Base-by-base conservation (phyloP, 2,797 vertebrate species). In the Pelodytes ibericus region DNA sequence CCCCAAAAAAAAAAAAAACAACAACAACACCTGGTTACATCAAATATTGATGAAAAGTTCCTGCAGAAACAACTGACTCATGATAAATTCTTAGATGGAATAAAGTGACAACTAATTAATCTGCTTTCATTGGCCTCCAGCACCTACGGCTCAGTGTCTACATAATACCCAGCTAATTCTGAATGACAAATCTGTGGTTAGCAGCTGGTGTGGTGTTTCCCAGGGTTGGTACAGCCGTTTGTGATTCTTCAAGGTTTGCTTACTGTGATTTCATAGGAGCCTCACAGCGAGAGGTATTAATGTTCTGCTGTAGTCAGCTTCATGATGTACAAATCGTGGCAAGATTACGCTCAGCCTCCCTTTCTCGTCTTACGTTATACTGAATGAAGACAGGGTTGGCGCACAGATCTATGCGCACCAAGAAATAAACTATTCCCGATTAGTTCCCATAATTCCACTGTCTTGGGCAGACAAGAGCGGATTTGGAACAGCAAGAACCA, bases 241-340 rank as follows among this genome's bases (percentile, higher is more conserved):
- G 15, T 18, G 47, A 47, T 20, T 15, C 26, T n/a, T 22, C 33
- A 13, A 10, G 56, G 67, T 16, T 58, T 13, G 18, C 67, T 58
- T 71, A 71, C 53, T 47, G 67, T 70, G 24, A 22, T 30, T 44
- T 51, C 20, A 71, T 22, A 20, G 33, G 6, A 59, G 56, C 16
- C 68, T 18, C 26, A 70, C 39, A 22, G 39, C 13, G 10, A 15
- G 16, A 44, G 24, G 31, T 29, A 53, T 20, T 65, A 56, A 27
- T 41, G 56, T 30, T 44, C 36, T 10, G 31, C 71, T 65, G 71
- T 65, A 56, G 71, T 74, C 47, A 74, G 18, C n/a, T n/a, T n/a
- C n/a, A n/a, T n/a, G n/a, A n/a, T n/a, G n/a, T n/a, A n/a, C n/a
- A n/a, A n/a, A n/a, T n/a, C n/a, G n/a, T n/a, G n/a, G n/a, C n/a